Base-by-base conservation (phyloP, 30 jellyfish, hydroid and myxozoan species). In the Euphysa ruthae region DNA sequence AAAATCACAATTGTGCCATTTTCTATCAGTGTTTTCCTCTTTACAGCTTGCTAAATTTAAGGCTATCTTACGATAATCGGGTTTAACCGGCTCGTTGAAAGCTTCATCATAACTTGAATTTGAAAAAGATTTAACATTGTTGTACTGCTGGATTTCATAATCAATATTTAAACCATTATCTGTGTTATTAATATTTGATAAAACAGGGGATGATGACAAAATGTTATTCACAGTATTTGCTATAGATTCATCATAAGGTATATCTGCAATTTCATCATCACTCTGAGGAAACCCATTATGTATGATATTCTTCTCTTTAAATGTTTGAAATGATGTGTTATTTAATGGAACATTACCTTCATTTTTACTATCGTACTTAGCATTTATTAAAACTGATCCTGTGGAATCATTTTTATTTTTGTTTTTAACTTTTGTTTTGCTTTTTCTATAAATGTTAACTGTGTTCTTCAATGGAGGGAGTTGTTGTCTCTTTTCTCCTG, bases 1-100 rank as follows among this genome's bases (percentile, higher is more conserved):
- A 66, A 80, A 86, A 44, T 86, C 96, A 16, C 75, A 78, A 50
- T 49, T 61, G n/a, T n/a, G n/a, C n/a, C n/a, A n/a, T n/a, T n/a
- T n/a, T n/a, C n/a, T n/a, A n/a, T n/a, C n/a, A n/a, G n/a, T n/a
- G n/a, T 4, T 2, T 46, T 46, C 10, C 23, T 46, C 60, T 46
- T 2, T 4, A 10, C 60, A 5, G 4, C 4, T 46, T 46, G 28
- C 10, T 46, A 2, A n/a, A n/a, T 46, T 46, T 8, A 10, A n/a
- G 60, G 10, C n/a, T n/a, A n/a, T n/a, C n/a, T n/a, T n/a, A n/a
- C n/a, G n/a, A n/a, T n/a, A n/a, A n/a, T n/a, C n/a, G n/a, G n/a
- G n/a, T n/a, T 38, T n/a, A 38, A 8, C 52, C 52, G n/a, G n/a
- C 12, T 38, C n/a, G 52, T 38, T 38, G 12, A 8, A n/a, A 12